These are phyloP conservation scores for Cyphomyrmex costatus DNA, from an alignment of 1,140 invertebrate genomes.

Conservation along the genomic window DNA sequence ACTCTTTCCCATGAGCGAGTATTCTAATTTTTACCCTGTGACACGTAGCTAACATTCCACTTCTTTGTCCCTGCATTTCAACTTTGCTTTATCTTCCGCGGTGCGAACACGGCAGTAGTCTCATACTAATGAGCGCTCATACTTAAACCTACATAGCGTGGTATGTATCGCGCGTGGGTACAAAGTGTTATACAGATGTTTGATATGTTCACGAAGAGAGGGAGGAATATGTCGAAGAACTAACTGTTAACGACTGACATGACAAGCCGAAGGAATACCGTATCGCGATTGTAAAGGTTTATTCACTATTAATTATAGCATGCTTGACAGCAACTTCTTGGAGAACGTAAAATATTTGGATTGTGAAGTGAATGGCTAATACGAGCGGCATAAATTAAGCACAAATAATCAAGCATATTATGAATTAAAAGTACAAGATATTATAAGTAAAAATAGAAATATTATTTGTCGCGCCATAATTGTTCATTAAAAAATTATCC, in stretches of 20 bases:
- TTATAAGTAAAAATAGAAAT: not conserved
- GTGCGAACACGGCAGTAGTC: constrained; percentile 22
- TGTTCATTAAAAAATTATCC: not conserved
- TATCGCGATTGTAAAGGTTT: not conserved
- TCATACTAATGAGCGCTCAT: constrained; percentile 57
- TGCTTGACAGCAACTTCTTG: not conserved
- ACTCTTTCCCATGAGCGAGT: constrained; percentile 62
- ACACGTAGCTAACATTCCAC: constrained; percentile 54
- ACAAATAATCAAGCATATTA: not conserved
- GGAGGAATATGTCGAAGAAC: constrained; percentile 31
- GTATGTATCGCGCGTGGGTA: constrained; percentile 37
- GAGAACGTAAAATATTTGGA: constrained; percentile 40
- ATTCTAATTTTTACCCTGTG: constrained; percentile 65
- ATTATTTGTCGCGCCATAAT: not conserved
- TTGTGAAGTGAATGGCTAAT: not conserved
- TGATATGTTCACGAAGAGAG: constrained; percentile 37
- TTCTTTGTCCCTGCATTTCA: constrained; percentile 51
- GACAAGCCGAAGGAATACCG: constrained; percentile 14
- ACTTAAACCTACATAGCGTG: constrained; percentile 19
- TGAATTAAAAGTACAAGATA: not conserved
- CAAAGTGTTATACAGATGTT: constrained; percentile 61
- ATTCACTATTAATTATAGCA: constrained; percentile 48
- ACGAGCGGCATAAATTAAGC: constrained; percentile 7
- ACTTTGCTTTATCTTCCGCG: constrained; percentile 33
- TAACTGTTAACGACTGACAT: constrained; percentile 40